phyloP scores from a whole-genome alignment of 2,888 invertebrate genomes.

The Himalopsyche anomala region DNA sequence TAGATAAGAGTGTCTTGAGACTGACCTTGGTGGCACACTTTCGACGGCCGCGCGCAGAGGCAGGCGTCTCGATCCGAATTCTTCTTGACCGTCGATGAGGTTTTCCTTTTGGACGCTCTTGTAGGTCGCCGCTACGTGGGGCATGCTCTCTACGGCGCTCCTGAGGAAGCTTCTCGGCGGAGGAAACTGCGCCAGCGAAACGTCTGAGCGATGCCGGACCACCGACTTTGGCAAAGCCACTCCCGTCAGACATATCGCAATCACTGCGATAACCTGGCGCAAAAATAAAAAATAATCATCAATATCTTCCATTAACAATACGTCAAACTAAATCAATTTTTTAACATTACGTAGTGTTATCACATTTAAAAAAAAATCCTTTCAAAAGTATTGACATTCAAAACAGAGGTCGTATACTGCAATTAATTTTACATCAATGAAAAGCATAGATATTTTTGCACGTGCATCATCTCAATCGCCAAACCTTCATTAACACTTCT shows the following conservation, averaged over 20 bases:
- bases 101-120: slow-evolving; percentile 6
- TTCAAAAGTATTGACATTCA: too few relatives aligned
- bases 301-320: too few relatives aligned
- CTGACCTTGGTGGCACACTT: slow-evolving; percentile 79
- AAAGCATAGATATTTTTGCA: too few relatives aligned
- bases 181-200: slow-evolving; percentile 52
- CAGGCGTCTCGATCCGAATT: slow-evolving; percentile 68
- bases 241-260: slow-evolving; percentile 50
- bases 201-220: slow-evolving; percentile 41
- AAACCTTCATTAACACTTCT: too few relatives aligned
- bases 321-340: too few relatives aligned
- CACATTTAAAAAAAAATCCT: too few relatives aligned
- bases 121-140: slow-evolving; percentile 9
- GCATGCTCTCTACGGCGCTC: slow-evolving; percentile 62
- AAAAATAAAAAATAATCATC: neutral
- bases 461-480: too few relatives aligned
- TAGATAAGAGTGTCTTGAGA: neutral
- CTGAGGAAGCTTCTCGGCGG: slow-evolving; percentile 58
- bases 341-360: too few relatives aligned
- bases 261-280: slow-evolving; percentile 18
- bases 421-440: too few relatives aligned
- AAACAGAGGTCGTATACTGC: too few relatives aligned
- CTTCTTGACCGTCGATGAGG: slow-evolving; percentile 50
- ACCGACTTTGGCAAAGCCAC: slow-evolving; percentile 48
- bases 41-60: slow-evolving; percentile 88